Evolutionary conservation across 1,140 invertebrate species (phyloP).

Genomic region (Lamellibrachia luymesi): DNA sequence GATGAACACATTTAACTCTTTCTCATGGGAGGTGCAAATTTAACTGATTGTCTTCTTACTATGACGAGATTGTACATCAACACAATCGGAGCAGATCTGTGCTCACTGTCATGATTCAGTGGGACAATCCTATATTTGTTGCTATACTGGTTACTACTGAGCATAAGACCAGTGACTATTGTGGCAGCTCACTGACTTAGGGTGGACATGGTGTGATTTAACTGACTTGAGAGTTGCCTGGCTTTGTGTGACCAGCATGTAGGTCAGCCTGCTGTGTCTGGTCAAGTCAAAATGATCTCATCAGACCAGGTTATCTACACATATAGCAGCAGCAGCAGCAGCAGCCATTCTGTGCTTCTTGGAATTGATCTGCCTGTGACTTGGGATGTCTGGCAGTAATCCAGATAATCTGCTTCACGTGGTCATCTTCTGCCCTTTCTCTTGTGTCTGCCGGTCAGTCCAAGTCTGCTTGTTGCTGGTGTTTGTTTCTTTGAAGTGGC

Average conservation of each 20-base stretch:
- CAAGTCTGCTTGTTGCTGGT: neutral
- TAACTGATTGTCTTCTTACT: neutral
- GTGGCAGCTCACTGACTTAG: neutral
- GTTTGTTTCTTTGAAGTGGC: no score
- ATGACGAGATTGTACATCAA: neutral
- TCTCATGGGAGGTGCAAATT: neutral
- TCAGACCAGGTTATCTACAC: neutral
- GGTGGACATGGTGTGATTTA: neutral
- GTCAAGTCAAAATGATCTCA: neutral
- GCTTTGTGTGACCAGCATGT: neutral
- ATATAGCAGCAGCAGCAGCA: neutral
- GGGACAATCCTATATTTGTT: neutral
- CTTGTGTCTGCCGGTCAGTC: neutral
- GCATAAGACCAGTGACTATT: neutral
- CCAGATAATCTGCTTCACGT: neutral
- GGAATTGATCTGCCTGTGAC: neutral
- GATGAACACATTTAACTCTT: no score
- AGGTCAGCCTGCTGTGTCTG: neutral
- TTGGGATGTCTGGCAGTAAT: neutral
- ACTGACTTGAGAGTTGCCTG: neutral
- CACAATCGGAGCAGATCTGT: neutral
- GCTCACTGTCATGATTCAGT: neutral
- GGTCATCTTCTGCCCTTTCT: neutral
- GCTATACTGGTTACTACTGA: neutral
- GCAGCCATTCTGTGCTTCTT: neutral